Conservation (phyloP, 1,140 invertebrate species). For the Maconellicoccus hirsutus region DNA sequence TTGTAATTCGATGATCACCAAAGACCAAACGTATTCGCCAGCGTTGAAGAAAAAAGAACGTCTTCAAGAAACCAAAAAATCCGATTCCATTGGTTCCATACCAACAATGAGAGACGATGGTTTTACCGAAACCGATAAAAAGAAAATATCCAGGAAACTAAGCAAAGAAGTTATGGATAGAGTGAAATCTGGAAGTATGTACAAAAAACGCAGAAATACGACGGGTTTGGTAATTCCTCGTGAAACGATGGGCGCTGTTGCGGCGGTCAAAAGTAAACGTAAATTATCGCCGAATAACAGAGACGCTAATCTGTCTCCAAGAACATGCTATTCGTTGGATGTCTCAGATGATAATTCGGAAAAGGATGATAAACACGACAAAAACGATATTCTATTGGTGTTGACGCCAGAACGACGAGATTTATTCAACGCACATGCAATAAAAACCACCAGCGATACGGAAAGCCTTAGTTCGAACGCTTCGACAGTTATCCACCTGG, state of each 20-base stretch:
- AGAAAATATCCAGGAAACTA: slow-evolving; percentile 53
- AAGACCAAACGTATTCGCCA: slow-evolving; percentile 37
- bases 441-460: slow-evolving; percentile 27
- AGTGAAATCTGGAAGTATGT: slow-evolving; percentile 27
- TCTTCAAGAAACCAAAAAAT: slow-evolving; percentile 37
- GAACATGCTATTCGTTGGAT: slow-evolving; percentile 44
- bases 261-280: slow-evolving; percentile 39
- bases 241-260: slow-evolving; percentile 51
- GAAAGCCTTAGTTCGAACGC: slow-evolving; percentile 31
- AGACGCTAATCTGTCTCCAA: slow-evolving; percentile 36
- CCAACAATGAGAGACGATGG: slow-evolving; percentile 34
- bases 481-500: slow-evolving; percentile 32
- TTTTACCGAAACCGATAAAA: slow-evolving; percentile 56
- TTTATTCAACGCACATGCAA: slow-evolving; percentile 16
- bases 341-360: slow-evolving; percentile 37
- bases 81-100: slow-evolving; percentile 44
- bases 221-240: slow-evolving; percentile 40
- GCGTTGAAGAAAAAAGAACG: slow-evolving; percentile 34
- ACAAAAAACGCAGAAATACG: slow-evolving; percentile 35
- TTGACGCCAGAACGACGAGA: slow-evolving; percentile 35
- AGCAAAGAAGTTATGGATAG: slow-evolving; percentile 56
- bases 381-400: slow-evolving; percentile 41
- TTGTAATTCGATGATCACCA: slow-evolving; percentile 48
- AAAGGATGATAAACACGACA: slow-evolving; percentile 35
- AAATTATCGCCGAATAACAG: slow-evolving; percentile 30